These are phyloP conservation scores for Papilio gigon DNA, from an alignment of 2,888 invertebrate genomes.

Conservation along the genomic window DNA sequence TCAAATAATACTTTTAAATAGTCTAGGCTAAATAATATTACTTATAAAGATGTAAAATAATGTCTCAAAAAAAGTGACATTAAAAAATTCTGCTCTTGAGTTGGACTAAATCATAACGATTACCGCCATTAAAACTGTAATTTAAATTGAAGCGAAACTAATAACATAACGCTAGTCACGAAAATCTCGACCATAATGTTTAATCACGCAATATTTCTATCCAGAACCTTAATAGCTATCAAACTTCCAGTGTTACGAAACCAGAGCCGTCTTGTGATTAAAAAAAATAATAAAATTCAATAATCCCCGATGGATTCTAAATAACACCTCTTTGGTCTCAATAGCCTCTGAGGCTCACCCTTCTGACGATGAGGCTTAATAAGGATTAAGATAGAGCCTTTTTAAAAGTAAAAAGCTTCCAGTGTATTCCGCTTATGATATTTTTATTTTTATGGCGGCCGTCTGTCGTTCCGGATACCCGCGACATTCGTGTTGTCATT, in stretches of 20 bases:
- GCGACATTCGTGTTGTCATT: constrained; percentile 51
- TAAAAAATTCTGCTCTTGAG: neutral
- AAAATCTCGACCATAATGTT: constrained; percentile 14
- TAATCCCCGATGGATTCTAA: constrained; percentile 72
- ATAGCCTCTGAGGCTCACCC: constrained; percentile 63
- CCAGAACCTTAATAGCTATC: constrained; percentile 58
- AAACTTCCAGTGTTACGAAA: constrained; percentile 73
- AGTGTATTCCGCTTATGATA: constrained; percentile 66
- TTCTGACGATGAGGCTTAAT: constrained; percentile 73
- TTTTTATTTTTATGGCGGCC: constrained; percentile 41
- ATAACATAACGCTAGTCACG: neutral
- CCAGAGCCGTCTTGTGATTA: constrained; percentile 52
- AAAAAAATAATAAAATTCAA: constrained; percentile 56
- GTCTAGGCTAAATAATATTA: too few species aligned
- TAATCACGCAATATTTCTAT: constrained; percentile 40
- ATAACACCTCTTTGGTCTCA: constrained; percentile 75
- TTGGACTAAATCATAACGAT: neutral
- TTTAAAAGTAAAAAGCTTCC: constrained; percentile 78
- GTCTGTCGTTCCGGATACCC: constrained; percentile 53
- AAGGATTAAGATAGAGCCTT: constrained; percentile 79
- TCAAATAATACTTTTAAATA: too few species aligned
- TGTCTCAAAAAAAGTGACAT: neutral
- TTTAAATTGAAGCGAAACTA: neutral
- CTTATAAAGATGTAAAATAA: too few species aligned
- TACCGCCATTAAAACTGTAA: neutral